A percentile compares a stretch with the other conserved stretches of the same genome.
These are phyloP conservation scores for Alauda arvensis DNA, from an alignment of 2,797 vertebrate genomes.

Conservation along the genomic window DNA sequence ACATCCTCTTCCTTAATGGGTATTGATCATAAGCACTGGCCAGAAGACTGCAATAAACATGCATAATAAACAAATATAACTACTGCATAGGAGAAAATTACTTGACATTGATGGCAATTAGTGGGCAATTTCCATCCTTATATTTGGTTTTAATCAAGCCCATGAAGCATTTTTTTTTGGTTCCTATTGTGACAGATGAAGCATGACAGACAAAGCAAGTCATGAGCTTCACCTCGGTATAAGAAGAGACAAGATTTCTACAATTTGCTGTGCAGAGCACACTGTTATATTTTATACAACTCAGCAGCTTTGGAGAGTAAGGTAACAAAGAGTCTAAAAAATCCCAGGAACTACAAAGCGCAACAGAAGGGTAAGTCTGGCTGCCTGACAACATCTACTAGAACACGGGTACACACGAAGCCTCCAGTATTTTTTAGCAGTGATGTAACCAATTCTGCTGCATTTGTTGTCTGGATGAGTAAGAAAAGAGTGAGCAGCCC, in stretches of 20 bases:
- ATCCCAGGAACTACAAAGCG: not conserved
- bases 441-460: not conserved
- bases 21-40: slow-evolving; percentile 33
- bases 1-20: not conserved
- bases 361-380: not conserved
- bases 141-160: slow-evolving; percentile 15
- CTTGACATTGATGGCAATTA: slow-evolving; percentile 42
- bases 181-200: not conserved
- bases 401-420: accelerated
- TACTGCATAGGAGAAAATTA: slow-evolving; percentile 2
- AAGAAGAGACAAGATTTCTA: not conserved
- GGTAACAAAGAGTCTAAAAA: not conserved
- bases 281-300: not conserved
- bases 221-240: not conserved
- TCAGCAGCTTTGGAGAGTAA: not conserved
- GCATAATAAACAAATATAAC: slow-evolving; percentile 34
- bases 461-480: not conserved
- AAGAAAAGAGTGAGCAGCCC: not conserved
- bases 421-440: not conserved
- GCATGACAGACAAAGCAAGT: slow-evolving; percentile 10
- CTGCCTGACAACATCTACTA: not conserved
- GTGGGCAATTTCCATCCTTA: slow-evolving; percentile 6
- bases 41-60: slow-evolving; percentile 18
- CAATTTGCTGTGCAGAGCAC: not conserved
- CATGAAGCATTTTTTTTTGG: not conserved